A percentile compares a stretch with the other conserved stretches of the same genome.
phyloP scores from a whole-genome alignment of 1,140 invertebrate genomes.

The Trachelipus rathkii region DNA sequence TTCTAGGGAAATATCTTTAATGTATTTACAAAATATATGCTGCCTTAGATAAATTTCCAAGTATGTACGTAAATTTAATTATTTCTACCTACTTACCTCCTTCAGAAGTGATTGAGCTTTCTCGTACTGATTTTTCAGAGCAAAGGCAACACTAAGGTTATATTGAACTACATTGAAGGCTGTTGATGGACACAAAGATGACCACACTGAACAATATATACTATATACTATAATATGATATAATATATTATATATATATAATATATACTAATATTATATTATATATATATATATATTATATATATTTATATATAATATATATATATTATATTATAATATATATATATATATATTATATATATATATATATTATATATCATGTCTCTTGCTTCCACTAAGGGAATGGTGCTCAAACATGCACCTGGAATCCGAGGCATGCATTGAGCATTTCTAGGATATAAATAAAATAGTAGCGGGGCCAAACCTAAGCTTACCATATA shows the following conservation, averaged over 20 bases:
- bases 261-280: not conserved
- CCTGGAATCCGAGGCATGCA: too few species aligned
- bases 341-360: not conserved
- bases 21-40: not conserved
- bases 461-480: too few species aligned
- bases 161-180: slow-evolving; percentile 16
- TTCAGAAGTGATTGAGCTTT: slow-evolving; percentile 10
- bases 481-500: too few species aligned
- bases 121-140: slow-evolving; percentile 14
- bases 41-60: not conserved
- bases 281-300: not conserved
- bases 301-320: slow-evolving; percentile 8
- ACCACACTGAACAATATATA: not conserved
- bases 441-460: too few species aligned
- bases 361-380: too few species aligned
- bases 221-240: not conserved
- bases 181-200: not conserved
- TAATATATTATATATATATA: not conserved
- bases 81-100: not conserved
- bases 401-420: too few species aligned
- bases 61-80: not conserved
- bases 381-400: too few species aligned
- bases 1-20: not conserved
- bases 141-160: slow-evolving; percentile 21
- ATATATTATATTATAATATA: not conserved